Conservation (phyloP, 1,140 invertebrate genomes). For the Agraylea sexmaculata region DNA sequence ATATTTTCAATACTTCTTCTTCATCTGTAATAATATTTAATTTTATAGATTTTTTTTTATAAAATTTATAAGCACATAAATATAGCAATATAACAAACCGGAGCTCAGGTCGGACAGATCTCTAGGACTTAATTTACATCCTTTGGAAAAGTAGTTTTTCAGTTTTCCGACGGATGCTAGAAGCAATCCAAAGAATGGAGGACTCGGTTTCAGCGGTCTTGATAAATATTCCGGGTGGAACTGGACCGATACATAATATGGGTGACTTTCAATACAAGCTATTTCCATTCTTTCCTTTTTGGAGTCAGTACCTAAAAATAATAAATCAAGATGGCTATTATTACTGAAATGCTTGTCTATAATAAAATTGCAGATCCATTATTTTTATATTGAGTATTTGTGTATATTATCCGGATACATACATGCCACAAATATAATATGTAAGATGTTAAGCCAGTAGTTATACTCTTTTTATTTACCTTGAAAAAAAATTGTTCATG, state of each 20-base stretch:
- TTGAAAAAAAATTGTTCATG: too few species aligned
- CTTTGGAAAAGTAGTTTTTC: slow-evolving; percentile 53
- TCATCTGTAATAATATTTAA: slow-evolving; percentile 25
- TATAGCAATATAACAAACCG: slow-evolving; percentile 30
- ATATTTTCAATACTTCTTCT: slow-evolving; percentile 28
- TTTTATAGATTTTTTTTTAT: neutral
- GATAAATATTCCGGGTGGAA: slow-evolving; percentile 98
- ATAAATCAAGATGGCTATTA: too few species aligned
- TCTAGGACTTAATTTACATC: slow-evolving; percentile 55
- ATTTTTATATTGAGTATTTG: neutral
- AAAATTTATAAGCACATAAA: slow-evolving; percentile 1
- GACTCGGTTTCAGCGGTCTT: slow-evolving; percentile 83
- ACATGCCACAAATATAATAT: too few species aligned
- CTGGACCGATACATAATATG: slow-evolving; percentile 91
- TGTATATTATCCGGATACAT: too few species aligned
- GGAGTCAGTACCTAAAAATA: slow-evolving; percentile 47
- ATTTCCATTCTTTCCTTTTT: slow-evolving; percentile 77
- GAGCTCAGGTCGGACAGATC: slow-evolving; percentile 57
- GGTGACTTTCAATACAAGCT: slow-evolving; percentile 61
- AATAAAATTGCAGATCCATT: neutral
- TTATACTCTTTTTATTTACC: too few species aligned
- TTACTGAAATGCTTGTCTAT: neutral
- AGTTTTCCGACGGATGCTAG: slow-evolving; percentile 73
- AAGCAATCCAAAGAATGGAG: slow-evolving; percentile 91
- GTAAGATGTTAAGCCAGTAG: too few species aligned